Evolutionary conservation across 2,888 invertebrate species (phyloP), one percentile per base, ranked within the genome.

Genomic region (Eupithecia inturbata): DNA sequence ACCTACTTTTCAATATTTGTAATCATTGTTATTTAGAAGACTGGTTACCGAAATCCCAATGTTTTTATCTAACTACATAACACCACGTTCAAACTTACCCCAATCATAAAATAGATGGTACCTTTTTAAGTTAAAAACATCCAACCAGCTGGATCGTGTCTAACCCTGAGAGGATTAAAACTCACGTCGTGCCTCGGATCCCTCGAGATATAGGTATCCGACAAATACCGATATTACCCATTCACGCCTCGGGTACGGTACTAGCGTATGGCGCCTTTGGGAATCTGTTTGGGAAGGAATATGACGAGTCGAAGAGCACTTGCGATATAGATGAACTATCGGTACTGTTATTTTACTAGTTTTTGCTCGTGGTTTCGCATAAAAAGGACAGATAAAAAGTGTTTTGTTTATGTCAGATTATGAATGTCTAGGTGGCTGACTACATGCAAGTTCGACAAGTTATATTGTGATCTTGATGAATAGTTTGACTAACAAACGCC

Each of bases 111-210:
- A 57, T 26, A 22, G 53, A 22, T 53, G 22, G 57, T 14, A 57
- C 26, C 57, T n/a, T 57, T 22, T 57, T 14, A 57, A 57, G 57
- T 57, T 57, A 26, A 12, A n/a, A 26, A 57, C 26, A 57, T 26
- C 57, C 26, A 26, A 57, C 57, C 12, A 57, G 26, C 57, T 22
- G 26, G 22, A 26, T 26, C 53, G 53, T 57, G 26, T 57, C 26
- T 57, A 57, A 26, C 57, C 33, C 9, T 36, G 33, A 31, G 14
- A 33, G 63, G 63, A 64, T 64, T 64, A 64, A 64, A 64, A 64
- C 36, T 64, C 63, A 64, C 63, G 63, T 22, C 33, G 33, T n/a
- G 63, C n/a, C 19, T 64, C 36, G 12, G 9, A 31, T 64, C 63
- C 63, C 63, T 36, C 9, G 63, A n/a, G 33, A 33, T 12, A 33